A percentile compares a stretch with the other conserved stretches of the same genome.
phyloP scores from a whole-genome alignment of 1,140 invertebrate species.

The Lordiphosa collinella region DNA sequence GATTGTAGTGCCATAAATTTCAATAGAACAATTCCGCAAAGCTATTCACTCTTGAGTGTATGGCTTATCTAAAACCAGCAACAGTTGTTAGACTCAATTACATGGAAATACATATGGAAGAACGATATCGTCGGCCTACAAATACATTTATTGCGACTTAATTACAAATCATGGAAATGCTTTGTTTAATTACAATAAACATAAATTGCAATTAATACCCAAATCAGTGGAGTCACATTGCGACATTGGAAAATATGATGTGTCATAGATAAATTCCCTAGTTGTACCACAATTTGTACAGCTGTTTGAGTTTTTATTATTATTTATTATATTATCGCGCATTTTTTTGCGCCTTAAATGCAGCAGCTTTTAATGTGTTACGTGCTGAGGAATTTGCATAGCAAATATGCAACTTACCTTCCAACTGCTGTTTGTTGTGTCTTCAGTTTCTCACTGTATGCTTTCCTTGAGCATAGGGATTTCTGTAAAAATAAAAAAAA shows the following conservation, averaged over 20 bases:
- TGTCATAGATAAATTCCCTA: slow-evolving; percentile 16
- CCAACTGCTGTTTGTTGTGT: background rate
- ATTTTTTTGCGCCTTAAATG: slow-evolving; percentile 26
- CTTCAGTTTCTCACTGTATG: slow-evolving; percentile 44
- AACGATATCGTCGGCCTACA: too few species aligned
- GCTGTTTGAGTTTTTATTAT: slow-evolving; percentile 32
- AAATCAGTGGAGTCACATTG: slow-evolving; percentile 28
- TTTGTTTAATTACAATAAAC: slow-evolving; percentile 5
- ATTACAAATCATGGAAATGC: too few species aligned
- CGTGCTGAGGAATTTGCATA: slow-evolving; percentile 41
- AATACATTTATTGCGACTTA: background rate
- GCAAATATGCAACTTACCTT: slow-evolving; percentile 28
- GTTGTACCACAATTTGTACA: slow-evolving; percentile 31
- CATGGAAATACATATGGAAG: too few species aligned
- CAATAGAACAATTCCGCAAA: too few species aligned
- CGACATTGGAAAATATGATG: slow-evolving; percentile 17
- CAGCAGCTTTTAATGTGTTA: slow-evolving; percentile 22
- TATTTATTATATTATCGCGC: slow-evolving; percentile 26
- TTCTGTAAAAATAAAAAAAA: slow-evolving; percentile 34
- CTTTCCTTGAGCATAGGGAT: slow-evolving; percentile 27
- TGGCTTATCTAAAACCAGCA: too few species aligned
- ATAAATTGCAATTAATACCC: slow-evolving; percentile 29
- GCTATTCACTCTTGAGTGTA: too few species aligned
- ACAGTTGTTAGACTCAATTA: too few species aligned
- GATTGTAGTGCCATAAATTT: too few species aligned